Evolutionary conservation across 2,113 vertebrate species (phyloP), one percentile per base, ranked within the genome.

Genomic region (Spermophilus dauricus): DNA sequence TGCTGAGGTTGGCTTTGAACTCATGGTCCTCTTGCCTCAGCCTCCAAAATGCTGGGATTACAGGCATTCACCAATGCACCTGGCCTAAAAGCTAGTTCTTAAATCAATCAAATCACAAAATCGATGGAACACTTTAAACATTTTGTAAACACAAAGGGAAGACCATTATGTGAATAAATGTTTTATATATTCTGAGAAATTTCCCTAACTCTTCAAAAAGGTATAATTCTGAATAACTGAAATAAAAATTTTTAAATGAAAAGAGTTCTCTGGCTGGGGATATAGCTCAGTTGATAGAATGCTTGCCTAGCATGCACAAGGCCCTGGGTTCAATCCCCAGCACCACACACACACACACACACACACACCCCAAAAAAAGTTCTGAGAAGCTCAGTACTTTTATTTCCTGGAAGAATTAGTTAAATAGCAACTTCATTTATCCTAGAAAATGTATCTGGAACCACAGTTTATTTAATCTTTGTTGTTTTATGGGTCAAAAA

Each of bases 391-490:
- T 83, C 32, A 67, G 22, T 45, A 30, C 17, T 89, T 97, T 58
- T 12, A 65, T 58, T 94, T 85, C n/a, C 80, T 96, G 61, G 73
- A 48, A 86, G 61, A 76, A 96, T 86, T 86, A 94, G 42, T 87
- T 48, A 87, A 95, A 94, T 20, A 90, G 91, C 16, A 97, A 90
- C 10, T 89, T 22, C 37, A 90, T 72, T 91, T 28, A 14, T 51
- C 14, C 34, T 26, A 96, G 58, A 65, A 87, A 93, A 84, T 39
- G 90, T 42, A 53, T 6, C 10, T 91, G 61, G 18, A 77, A 87
- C n/a, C 65, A 84, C 58, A 1, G 45, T 45, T 45, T 45, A 45
- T 45, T 45, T 45, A 45, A 45, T 45, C 45, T 45, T 45, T 96
- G n/a, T 16, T 81, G 8, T 82, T 94, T 82, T 63, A 61, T 26